Percentiles rank a stretch among this genome's conserved stretches.
Evolutionary conservation across 2,797 vertebrate genomes (phyloP).

Genomic region (Sparus aurata): DNA sequence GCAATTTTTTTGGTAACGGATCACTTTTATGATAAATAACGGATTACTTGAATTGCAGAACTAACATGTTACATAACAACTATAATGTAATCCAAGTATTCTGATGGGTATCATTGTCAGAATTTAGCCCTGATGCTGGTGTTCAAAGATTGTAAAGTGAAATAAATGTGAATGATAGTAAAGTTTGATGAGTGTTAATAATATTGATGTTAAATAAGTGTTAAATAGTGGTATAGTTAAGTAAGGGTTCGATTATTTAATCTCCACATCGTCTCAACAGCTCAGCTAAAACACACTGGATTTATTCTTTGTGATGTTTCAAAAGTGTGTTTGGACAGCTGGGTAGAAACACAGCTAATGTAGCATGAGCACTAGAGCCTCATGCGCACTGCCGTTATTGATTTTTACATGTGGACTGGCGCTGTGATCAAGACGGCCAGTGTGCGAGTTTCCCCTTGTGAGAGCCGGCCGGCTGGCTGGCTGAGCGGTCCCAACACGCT

Average conservation of each 20-base stretch:
- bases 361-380: conserved; percentile 24
- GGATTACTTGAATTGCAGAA: too few species aligned
- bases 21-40: too few species aligned
- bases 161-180: too few species aligned
- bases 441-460: background rate
- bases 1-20: too few species aligned
- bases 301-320: conserved; percentile 37
- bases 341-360: conserved; percentile 36
- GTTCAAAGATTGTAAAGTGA: too few species aligned
- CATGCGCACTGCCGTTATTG: conserved; percentile 20
- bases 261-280: background rate
- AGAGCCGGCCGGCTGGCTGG: background rate
- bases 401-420: conserved; percentile 32
- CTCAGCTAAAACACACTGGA: conserved; percentile 12
- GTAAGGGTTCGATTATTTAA: background rate
- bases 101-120: too few species aligned
- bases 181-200: too few species aligned
- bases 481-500: conserved; percentile 14
- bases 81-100: too few species aligned
- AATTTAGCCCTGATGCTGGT: too few species aligned
- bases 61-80: too few species aligned
- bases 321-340: conserved; percentile 19
- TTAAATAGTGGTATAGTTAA: too few species aligned
- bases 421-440: conserved; percentile 32
- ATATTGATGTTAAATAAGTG: too few species aligned